Percentiles rank a stretch among this genome's conserved stretches.
These are phyloP conservation scores for Trinorchestia longiramus DNA, from an alignment of 1,140 invertebrate genomes.

Conservation along the genomic window DNA sequence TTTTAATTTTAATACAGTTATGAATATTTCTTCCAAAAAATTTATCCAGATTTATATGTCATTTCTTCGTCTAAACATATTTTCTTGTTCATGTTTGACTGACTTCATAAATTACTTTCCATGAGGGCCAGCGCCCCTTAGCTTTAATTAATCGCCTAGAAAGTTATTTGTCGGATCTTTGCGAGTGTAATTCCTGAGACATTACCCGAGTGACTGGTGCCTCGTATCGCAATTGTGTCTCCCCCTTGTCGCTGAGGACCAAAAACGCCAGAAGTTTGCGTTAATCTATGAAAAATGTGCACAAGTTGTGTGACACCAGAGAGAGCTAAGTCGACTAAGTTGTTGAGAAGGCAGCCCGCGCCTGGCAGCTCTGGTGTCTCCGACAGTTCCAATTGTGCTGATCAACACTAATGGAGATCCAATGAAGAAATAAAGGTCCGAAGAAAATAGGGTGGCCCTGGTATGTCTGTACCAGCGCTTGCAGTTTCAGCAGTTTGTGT, in stretches of 20 bases:
- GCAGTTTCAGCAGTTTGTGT: neutral
- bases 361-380: neutral
- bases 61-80: neutral
- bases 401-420: neutral
- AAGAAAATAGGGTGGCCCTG: neutral
- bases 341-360: neutral
- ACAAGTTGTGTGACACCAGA: slow-evolving; percentile 18
- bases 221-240: slow-evolving; percentile 41
- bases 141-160: neutral
- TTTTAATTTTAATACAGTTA: neutral
- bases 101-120: neutral
- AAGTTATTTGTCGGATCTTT: neutral
- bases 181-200: neutral
- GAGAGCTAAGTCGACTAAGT: slow-evolving; percentile 50
- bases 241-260: slow-evolving; percentile 22
- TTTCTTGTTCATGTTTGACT: neutral
- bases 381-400: neutral
- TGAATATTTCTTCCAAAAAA: neutral
- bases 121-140: neutral
- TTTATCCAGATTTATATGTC: neutral
- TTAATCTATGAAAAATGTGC: slow-evolving; percentile 51
- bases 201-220: slow-evolving; percentile 15
- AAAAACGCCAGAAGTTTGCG: slow-evolving; percentile 39
- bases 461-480: neutral
- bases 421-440: too few species aligned